Percentiles rank a stretch among this genome's conserved stretches.
These are phyloP conservation scores for Oceanodroma tethys DNA, from an alignment of 2,113 vertebrate genomes.

Conservation along the genomic window DNA sequence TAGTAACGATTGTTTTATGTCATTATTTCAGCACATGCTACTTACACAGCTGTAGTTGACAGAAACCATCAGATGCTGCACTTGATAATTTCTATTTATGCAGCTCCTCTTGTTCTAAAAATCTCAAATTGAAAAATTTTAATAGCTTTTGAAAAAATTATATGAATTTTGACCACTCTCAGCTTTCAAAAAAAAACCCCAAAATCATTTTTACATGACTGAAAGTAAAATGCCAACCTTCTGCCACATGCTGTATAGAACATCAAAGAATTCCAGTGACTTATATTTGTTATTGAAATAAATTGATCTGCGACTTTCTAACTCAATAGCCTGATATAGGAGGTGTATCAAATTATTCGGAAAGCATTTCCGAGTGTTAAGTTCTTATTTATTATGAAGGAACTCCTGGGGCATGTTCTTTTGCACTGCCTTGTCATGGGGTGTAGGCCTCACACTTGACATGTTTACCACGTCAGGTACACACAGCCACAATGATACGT, in stretches of 20 bases:
- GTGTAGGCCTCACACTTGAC: neutral
- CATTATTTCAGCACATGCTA: neutral
- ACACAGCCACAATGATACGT: accelerated
- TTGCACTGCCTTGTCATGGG: neutral
- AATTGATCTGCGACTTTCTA: neutral
- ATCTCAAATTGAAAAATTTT: neutral
- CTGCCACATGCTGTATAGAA: accelerated
- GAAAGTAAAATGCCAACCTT: neutral
- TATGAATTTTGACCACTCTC: neutral
- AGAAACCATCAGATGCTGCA: too few species aligned
- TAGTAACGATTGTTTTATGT: neutral
- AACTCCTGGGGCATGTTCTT: neutral
- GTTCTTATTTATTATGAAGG: neutral
- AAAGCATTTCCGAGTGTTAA: neutral
- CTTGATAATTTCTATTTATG: neutral
- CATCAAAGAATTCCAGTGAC: neutral
- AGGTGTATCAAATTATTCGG: neutral
- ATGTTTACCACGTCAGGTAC: neutral
- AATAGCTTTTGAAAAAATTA: neutral
- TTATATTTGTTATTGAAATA: neutral
- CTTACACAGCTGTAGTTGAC: neutral
- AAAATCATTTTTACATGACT: neutral
- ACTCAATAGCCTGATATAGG: neutral
- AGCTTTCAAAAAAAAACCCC: neutral
- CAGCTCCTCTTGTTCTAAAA: neutral